Evolutionary conservation across 1,140 invertebrate species (phyloP), one percentile per base, ranked within the genome.

Genomic region (Heliconius melpomene): DNA sequence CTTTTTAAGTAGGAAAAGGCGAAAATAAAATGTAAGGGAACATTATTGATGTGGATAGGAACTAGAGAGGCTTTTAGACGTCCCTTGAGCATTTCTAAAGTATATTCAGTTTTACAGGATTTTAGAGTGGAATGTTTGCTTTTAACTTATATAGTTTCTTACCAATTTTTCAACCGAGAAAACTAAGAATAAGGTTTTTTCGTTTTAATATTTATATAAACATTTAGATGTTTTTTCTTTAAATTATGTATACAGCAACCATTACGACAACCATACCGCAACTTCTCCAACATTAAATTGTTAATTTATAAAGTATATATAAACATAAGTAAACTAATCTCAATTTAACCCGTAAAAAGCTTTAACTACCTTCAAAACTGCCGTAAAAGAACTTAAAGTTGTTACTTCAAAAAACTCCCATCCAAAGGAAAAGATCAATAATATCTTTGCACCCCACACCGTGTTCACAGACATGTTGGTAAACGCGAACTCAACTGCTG

Each of bases 31-130:
- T 26, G 60, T 66, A 66, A 66, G 60, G 60, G 26, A 66, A 66
- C 60, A 66, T 66, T 66, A 66, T 66, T 66, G 60, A 66, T 66
- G 60, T 66, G 60, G 60, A 66, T 66, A 66, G 60, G 60, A 66
- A 66, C 60, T 66, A 66, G 60, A 66, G 60, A 66, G 60, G 60
- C 60, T 66, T 66, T 66, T 66, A 66, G 60, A 66, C 26, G 60
- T 66, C 60, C 60, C 60, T 29, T 66, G 60, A 66, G 26, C 60
- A 66, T 66, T 66, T 66, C 60, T 66, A 66, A 66, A 66, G 60
- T 66, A 66, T 66, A 66, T 66, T 66, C 60, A 66, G 60, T 66
- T 66, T 66, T 66, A 66, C 60, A 29, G 60, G 60, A 66, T 66
- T 66, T 66, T 66, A 29, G 60, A 66, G 13, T 29, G 23, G 26